Percentiles rank a stretch among this genome's conserved stretches.
Conservation (phyloP, 2,888 invertebrate genomes). For the Busseola fusca region DNA sequence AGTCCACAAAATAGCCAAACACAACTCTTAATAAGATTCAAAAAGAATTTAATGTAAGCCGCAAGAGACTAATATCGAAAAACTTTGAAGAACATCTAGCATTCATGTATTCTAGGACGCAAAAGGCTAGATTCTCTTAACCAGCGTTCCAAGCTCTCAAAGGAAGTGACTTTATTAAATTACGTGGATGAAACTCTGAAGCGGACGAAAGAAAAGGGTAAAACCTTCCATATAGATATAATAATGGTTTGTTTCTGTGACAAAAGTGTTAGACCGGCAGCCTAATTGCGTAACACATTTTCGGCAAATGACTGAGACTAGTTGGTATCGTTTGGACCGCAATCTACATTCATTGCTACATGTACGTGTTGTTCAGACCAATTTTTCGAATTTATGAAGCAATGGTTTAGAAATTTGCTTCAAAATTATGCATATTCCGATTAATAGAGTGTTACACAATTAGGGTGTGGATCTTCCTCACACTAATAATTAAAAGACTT, state of each 20-base stretch:
- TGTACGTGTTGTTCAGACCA: too few species aligned
- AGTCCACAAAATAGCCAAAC: too few species aligned
- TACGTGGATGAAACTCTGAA: slow-evolving; percentile 11
- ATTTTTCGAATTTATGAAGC: too few species aligned
- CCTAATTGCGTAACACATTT: too few species aligned
- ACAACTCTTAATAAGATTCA: not conserved
- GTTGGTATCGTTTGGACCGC: too few species aligned
- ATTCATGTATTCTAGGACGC: slow-evolving; percentile 31
- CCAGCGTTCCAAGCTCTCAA: slow-evolving; percentile 18
- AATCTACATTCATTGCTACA: too few species aligned
- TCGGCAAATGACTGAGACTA: too few species aligned
- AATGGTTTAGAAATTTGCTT: too few species aligned
- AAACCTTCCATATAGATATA: not conserved
- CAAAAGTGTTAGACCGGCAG: not conserved
- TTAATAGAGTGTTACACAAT: too few species aligned
- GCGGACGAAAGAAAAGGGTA: not conserved
- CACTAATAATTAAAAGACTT: too few species aligned
- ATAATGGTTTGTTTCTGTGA: not conserved
- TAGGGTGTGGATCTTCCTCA: too few species aligned
- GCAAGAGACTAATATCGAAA: not conserved
- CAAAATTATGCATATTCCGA: too few species aligned
- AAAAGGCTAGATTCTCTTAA: slow-evolving; percentile 21
- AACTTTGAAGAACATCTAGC: slow-evolving; percentile 6
- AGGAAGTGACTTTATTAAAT: slow-evolving; percentile 31
- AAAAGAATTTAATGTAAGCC: not conserved